A percentile compares a stretch with the other conserved stretches of the same genome.
phyloP scores from a whole-genome alignment of 2,888 invertebrate genomes.

The Nasonia oneida region DNA sequence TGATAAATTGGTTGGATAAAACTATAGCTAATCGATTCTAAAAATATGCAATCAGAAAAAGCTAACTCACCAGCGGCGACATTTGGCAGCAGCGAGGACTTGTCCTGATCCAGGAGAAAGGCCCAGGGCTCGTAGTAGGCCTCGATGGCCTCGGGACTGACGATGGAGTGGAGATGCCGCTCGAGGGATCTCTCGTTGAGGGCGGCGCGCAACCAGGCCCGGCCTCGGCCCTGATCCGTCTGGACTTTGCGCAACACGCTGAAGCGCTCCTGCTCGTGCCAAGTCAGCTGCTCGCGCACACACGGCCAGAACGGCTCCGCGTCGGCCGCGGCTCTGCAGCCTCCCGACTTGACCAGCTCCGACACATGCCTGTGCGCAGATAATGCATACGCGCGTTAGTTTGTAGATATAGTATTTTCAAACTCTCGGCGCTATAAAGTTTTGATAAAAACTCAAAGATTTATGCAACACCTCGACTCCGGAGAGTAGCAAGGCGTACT shows the following conservation, averaged over 20 bases:
- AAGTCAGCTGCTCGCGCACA: constrained; percentile 88
- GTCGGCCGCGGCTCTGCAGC: neutral
- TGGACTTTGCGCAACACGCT: constrained; percentile 84
- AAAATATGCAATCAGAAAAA: constrained; percentile 31
- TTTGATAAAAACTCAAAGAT: neutral
- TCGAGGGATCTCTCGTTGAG: constrained; percentile 95
- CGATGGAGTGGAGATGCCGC: constrained; percentile 80
- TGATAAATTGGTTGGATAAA: neutral
- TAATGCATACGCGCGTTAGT: neutral
- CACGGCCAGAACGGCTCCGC: constrained; percentile 85
- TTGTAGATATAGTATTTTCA: too few relatives aligned
- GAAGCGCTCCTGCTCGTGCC: constrained; percentile 93
- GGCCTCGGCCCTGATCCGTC: constrained; percentile 89
- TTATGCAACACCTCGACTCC: neutral
- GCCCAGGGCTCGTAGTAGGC: constrained; percentile 91
- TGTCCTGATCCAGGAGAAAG: constrained; percentile 89
- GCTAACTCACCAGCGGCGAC: constrained; percentile 87
- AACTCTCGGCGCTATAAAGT: neutral
- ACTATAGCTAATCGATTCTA: neutral
- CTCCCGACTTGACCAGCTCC: constrained; percentile 82
- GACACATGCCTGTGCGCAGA: constrained; percentile 84
- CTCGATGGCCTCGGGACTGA: constrained; percentile 69
- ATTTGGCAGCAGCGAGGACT: constrained; percentile 88
- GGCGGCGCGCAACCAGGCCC: constrained; percentile 93
- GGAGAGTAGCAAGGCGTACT: neutral